Base-by-base conservation (phyloP, 2,797 vertebrate species). In the Simalia tracyae region DNA sequence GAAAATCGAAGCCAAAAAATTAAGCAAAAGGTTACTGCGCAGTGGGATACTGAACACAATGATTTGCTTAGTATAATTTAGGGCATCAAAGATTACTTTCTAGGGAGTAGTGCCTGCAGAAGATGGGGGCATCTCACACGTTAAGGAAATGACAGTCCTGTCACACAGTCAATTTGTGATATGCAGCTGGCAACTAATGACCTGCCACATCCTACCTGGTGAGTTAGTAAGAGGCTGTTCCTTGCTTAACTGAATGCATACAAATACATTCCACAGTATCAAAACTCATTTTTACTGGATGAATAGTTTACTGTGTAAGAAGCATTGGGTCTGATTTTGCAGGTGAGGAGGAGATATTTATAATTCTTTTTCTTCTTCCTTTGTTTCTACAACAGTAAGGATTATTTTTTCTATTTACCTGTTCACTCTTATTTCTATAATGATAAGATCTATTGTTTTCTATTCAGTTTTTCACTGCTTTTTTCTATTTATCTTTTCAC, bases 141-240 rank as follows among this genome's bases (percentile, higher is more conserved):
- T 89, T n/a, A 15, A 61, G 22, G 63, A 86, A 90, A 87, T 84
- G 90, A 57, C 66, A 92, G 26, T 64, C 54, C 26, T 19, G 50
- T 95, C 60, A 84, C 22, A 6, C 22, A 85, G 28, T 86, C 59
- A 42, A 86, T 92, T 90, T 93, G 64, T 95, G 92, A 54, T 87
- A 7, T 28, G 66, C 31, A 91, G n/a, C 86, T 90, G 92, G 15
- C 66, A 66, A 89, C 87, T 86, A 89, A 2, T 90, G 90, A 36
- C 68, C 50, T 61, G 46, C 15, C 68, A 72, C 84, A 31, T 88
- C 61, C 31, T 81, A 61, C 91, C 54, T 1, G 4, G 4, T 6
- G 4, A 19, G 57, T 84, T 84, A 93, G 59, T 90, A 90, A 90
- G 46, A 88, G 36, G 24, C 15, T 87, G 92, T 90, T 88, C 61